A percentile compares a stretch with the other conserved stretches of the same genome.
These are phyloP conservation scores for Ceratosolen fusciceps DNA, from an alignment of 1,140 invertebrate species.

Conservation along the genomic window DNA sequence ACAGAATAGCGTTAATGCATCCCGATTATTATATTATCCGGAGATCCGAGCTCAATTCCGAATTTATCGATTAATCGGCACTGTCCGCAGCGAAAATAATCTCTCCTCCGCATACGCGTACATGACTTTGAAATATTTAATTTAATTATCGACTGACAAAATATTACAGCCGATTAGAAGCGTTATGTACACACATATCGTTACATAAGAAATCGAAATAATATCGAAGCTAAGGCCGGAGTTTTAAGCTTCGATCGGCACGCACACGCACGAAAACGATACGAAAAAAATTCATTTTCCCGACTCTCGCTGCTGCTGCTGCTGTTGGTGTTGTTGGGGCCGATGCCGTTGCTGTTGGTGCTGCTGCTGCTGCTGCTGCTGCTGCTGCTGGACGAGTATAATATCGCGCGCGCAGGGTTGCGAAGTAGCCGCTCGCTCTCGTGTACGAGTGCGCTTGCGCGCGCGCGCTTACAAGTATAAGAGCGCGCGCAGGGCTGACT, in stretches of 20 bases:
- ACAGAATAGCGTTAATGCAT: background rate
- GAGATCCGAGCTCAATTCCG: background rate
- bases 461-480: background rate
- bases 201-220: constrained; percentile 15
- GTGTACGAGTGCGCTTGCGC: background rate
- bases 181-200: background rate
- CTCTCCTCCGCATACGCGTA: background rate
- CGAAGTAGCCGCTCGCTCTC: background rate
- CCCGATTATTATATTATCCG: background rate
- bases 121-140: background rate
- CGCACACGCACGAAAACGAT: background rate
- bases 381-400: background rate
- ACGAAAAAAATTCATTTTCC: background rate
- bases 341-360: no score
- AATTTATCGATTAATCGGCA: background rate
- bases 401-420: background rate
- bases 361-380: no score
- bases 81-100: background rate
- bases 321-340: no score
- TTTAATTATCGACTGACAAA: background rate
- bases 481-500: constrained; percentile 48
- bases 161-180: background rate
- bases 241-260: background rate
- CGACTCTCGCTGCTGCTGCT: no score
- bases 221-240: background rate